These are phyloP conservation scores for Agrochola lychnidis DNA, from an alignment of 2,888 invertebrate species.

Conservation along the genomic window DNA sequence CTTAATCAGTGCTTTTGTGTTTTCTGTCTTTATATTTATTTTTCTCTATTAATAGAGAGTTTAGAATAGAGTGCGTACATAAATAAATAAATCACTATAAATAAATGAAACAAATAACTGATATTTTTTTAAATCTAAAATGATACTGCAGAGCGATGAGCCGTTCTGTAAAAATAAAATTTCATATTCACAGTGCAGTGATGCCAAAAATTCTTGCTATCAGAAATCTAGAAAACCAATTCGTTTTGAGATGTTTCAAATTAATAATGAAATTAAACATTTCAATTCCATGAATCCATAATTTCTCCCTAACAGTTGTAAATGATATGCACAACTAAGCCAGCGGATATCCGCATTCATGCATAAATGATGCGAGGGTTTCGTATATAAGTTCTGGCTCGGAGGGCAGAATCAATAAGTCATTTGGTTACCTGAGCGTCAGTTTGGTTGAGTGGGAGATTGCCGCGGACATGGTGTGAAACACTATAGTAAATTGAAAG, in stretches of 20 bases:
- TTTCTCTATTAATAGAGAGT: too few species aligned
- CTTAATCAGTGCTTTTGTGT: neutral
- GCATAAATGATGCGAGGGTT: conserved; percentile 51
- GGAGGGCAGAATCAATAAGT: conserved; percentile 55
- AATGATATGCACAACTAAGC: conserved; percentile 55
- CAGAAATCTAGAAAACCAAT: neutral
- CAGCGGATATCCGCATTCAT: conserved; percentile 45
- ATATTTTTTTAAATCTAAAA: neutral
- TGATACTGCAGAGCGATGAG: neutral
- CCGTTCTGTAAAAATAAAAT: neutral
- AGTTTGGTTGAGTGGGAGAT: neutral
- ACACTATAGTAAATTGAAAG: neutral
- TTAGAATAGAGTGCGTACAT: too few species aligned
- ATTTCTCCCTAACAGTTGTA: conserved; percentile 20
- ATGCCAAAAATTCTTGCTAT: neutral
- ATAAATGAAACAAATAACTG: neutral
- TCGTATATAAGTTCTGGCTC: conserved; percentile 29
- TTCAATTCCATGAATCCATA: conserved; percentile 25
- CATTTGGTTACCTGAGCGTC: conserved; percentile 39
- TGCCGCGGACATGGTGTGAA: neutral
- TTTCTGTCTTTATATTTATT: neutral
- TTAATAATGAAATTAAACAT: conserved; percentile 18
- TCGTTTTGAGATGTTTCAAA: neutral
- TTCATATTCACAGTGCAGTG: neutral
- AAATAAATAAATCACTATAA: neutral